phyloP scores from a whole-genome alignment of 2,888 invertebrate genomes.

The Morinoia aosen region DNA sequence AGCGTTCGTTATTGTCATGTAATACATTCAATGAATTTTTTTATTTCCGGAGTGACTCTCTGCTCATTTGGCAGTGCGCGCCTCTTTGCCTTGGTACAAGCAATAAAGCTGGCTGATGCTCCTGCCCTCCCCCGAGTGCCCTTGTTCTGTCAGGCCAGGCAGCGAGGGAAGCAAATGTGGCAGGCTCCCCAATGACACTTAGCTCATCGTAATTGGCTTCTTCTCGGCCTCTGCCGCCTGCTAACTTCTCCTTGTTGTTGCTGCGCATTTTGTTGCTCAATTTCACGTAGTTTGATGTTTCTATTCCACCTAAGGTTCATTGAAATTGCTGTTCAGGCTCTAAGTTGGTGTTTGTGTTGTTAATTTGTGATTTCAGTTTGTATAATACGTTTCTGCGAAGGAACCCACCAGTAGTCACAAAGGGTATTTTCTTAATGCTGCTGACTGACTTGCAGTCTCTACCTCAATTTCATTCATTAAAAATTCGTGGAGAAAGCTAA shows the following conservation, averaged over 20 bases:
- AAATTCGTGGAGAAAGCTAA: too few species aligned
- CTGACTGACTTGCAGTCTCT: too few species aligned
- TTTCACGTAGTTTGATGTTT: not conserved
- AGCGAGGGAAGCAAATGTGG: not conserved
- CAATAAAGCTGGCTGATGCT: not conserved
- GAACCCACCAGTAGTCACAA: too few species aligned
- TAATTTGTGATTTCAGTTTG: too few species aligned
- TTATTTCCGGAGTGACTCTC: not conserved
- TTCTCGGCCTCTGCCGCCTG: not conserved
- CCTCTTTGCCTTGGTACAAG: not conserved
- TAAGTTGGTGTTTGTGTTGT: too few species aligned
- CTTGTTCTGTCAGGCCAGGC: slow-evolving; percentile 4
- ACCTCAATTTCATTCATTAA: too few species aligned
- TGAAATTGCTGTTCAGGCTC: too few species aligned
- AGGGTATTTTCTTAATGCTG: too few species aligned
- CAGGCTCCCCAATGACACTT: not conserved
- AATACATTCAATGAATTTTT: not conserved
- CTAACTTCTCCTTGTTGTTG: not conserved
- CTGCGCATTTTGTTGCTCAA: not conserved
- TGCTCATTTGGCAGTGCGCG: not conserved
- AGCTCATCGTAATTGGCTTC: slow-evolving; percentile 1
- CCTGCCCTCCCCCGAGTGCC: not conserved
- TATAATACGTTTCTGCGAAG: too few species aligned
- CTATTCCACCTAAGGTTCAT: not conserved
- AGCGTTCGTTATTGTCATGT: not conserved